Conservation (phyloP, 2,888 invertebrate species). For the Drosophila meridionalis region DNA sequence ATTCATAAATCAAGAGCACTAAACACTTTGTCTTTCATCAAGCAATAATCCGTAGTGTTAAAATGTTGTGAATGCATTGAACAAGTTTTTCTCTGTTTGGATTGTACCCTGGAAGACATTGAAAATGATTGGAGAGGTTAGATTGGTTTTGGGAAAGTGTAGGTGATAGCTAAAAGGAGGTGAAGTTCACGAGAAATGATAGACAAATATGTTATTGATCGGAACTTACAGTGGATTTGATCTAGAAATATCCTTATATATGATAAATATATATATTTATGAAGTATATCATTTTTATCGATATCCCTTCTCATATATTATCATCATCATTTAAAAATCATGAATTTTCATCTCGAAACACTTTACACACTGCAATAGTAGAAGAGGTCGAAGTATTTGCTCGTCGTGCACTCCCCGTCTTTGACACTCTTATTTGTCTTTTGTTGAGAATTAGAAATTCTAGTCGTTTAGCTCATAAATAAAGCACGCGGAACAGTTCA, state of each 20-base stretch:
- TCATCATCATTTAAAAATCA: too few relatives aligned
- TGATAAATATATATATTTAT: too few relatives aligned
- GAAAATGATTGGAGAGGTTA: neutral
- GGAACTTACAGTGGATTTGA: neutral
- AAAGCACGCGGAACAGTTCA: conserved; percentile 55
- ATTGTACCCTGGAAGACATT: neutral
- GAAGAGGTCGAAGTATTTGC: neutral
- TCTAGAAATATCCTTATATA: neutral
- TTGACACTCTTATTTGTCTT: neutral
- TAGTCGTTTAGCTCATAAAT: conserved; percentile 63
- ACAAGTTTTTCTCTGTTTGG: neutral
- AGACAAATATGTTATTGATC: too few relatives aligned
- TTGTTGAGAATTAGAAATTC: conserved; percentile 23
- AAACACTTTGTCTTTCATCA: conserved; percentile 60
- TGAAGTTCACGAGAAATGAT: neutral
- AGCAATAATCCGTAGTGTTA: conserved; percentile 52
- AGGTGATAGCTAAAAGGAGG: neutral
- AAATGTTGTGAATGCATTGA: conserved; percentile 20
- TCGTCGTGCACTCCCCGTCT: neutral
- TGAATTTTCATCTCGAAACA: neutral
- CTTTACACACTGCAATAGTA: too few relatives aligned
- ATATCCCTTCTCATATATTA: neutral
- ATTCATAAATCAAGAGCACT: conserved; percentile 64
- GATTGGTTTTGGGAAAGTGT: neutral
- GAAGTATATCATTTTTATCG: neutral